A percentile compares a stretch with the other conserved stretches of the same genome.
phyloP scores from a whole-genome alignment of 2,888 invertebrate genomes.

The Charanyca ferruginea region DNA sequence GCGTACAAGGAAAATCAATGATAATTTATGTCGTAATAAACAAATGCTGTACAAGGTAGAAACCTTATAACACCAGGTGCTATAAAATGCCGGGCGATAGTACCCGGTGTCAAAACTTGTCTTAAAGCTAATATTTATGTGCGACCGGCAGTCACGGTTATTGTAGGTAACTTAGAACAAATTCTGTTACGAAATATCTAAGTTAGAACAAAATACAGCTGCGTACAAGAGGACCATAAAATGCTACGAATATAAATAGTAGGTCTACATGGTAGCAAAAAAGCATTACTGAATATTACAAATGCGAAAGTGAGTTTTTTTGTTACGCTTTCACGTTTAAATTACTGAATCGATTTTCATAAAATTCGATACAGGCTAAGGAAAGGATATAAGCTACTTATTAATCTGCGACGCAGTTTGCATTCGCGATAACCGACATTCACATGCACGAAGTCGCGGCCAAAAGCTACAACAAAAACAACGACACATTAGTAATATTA shows the following conservation, averaged over 20 bases:
- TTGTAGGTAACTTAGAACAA: constrained; percentile 26
- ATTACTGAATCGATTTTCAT: too few species aligned
- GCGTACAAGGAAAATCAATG: not conserved
- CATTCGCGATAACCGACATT: too few species aligned
- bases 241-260: not conserved
- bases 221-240: constrained; percentile 5
- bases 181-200: constrained; percentile 26
- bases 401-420: too few species aligned
- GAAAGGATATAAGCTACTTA: too few species aligned
- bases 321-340: too few species aligned
- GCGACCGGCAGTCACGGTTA: constrained; percentile 5
- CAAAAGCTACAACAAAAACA: too few species aligned
- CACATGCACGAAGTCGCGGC: too few species aligned
- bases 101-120: constrained; percentile 34
- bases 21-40: constrained; percentile 8
- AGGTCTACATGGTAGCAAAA: too few species aligned
- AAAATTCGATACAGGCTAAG: too few species aligned
- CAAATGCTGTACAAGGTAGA: not conserved
- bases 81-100: constrained; percentile 16
- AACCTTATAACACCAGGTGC: constrained; percentile 11
- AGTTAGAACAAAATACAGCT: constrained; percentile 12
- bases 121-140: constrained; percentile 35
- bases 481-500: too few species aligned
- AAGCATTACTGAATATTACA: too few species aligned
- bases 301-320: too few species aligned